phyloP scores from a whole-genome alignment of 2,888 invertebrate species.

The Morpho helenor region DNA sequence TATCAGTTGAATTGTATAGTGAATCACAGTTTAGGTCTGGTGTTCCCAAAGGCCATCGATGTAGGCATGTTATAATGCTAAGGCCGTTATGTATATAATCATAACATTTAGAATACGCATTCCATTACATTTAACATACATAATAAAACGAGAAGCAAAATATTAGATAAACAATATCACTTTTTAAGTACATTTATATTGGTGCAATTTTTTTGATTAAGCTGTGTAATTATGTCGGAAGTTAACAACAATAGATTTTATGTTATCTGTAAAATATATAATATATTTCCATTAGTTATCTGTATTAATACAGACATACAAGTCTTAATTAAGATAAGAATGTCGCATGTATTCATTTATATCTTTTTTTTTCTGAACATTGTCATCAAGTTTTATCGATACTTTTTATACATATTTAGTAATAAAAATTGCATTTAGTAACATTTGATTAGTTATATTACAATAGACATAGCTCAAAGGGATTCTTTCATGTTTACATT shows the following conservation, averaged over 20 bases:
- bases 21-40: conserved; percentile 71
- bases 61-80: conserved; percentile 47
- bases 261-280: conserved; percentile 3
- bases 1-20: conserved; percentile 61
- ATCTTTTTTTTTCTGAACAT: conserved; percentile 18
- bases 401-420: conserved; percentile 14
- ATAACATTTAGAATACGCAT: conserved; percentile 42
- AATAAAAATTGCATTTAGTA: conserved; percentile 17
- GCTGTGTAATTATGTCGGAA: conserved; percentile 22
- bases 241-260: conserved; percentile 8
- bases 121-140: conserved; percentile 30
- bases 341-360: conserved; percentile 26
- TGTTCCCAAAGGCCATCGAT: conserved; percentile 60
- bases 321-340: conserved; percentile 21
- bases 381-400: conserved; percentile 4
- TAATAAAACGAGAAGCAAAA: conserved; percentile 27
- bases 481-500: conserved; percentile 19
- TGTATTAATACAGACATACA: conserved; percentile 18
- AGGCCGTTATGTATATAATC: conserved; percentile 46
- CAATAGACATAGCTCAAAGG: conserved; percentile 18
- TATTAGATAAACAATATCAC: conserved; percentile 50
- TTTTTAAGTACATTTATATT: conserved; percentile 58
- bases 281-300: not conserved
- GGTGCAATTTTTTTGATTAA: conserved; percentile 23
- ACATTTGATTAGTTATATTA: conserved; percentile 18